Percentiles rank a stretch among this genome's conserved stretches.
These are phyloP conservation scores for Eugnorisma glareosa DNA, from an alignment of 2,888 invertebrate species.

Conservation along the genomic window DNA sequence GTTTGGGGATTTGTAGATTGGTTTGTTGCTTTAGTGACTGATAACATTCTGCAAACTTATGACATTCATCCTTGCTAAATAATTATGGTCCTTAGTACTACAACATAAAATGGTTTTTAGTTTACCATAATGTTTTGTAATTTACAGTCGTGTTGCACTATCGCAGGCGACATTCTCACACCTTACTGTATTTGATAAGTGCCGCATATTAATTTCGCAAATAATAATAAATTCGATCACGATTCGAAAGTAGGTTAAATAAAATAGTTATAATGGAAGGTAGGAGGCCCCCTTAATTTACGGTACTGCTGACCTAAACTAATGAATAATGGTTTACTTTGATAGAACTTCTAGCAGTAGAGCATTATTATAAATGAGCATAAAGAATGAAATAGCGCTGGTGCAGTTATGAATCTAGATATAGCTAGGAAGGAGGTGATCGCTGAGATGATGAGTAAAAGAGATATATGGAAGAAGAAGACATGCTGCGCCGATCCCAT, in stretches of 20 bases:
- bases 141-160: conserved; percentile 20
- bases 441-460: too few species aligned
- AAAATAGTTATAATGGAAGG: conserved; percentile 17
- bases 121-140: background rate
- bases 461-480: too few species aligned
- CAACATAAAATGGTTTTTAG: conserved; percentile 5
- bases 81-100: conserved; percentile 24
- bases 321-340: background rate
- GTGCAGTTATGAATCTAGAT: background rate
- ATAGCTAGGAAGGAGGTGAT: too few species aligned
- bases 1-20: conserved; percentile 47
- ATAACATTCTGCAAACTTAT: conserved; percentile 58
- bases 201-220: conserved; percentile 60
- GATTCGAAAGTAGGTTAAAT: conserved; percentile 52
- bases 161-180: conserved; percentile 68
- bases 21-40: conserved; percentile 53
- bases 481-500: too few species aligned
- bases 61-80: conserved; percentile 9
- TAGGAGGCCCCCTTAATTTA: conserved; percentile 32
- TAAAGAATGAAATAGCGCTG: background rate
- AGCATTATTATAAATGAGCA: background rate
- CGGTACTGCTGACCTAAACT: background rate
- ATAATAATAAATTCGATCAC: conserved; percentile 56
- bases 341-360: background rate
- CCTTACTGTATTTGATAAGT: conserved; percentile 70